A percentile compares a stretch with the other conserved stretches of the same genome.
Conservation (phyloP, 2,113 vertebrate genomes). For the Xenopus tropicalis region UCB_Xtro_10.0 CM004448.2:100725501-100726000, state of each 20-base stretch:
- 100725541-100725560: constrained; percentile 88
- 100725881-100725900: constrained; percentile 66
- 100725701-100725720: constrained; percentile 90
- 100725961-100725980: constrained; percentile 50
- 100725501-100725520: constrained; percentile 78
- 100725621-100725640: constrained; percentile 96
- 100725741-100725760: constrained; percentile 80
- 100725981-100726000: constrained; percentile 51
- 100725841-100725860: constrained; percentile 84
- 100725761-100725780: constrained; percentile 82
- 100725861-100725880: constrained; percentile 66
- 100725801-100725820: constrained; percentile 90
- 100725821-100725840: constrained; percentile 87
- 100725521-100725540: constrained; percentile 76
- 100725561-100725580: constrained; percentile 79
- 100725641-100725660: constrained; percentile 95
- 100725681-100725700: constrained; percentile 83
- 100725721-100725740: constrained; percentile 92
- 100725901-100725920: constrained; percentile 59
- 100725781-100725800: constrained; percentile 77
- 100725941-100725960: constrained; percentile 32
- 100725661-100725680: constrained; percentile 92
- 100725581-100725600: constrained; percentile 91
- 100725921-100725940: constrained; percentile 50
- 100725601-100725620: constrained; percentile 90